Conservation (phyloP, 2,888 invertebrate genomes). For the Ernsta delagoae region DNA sequence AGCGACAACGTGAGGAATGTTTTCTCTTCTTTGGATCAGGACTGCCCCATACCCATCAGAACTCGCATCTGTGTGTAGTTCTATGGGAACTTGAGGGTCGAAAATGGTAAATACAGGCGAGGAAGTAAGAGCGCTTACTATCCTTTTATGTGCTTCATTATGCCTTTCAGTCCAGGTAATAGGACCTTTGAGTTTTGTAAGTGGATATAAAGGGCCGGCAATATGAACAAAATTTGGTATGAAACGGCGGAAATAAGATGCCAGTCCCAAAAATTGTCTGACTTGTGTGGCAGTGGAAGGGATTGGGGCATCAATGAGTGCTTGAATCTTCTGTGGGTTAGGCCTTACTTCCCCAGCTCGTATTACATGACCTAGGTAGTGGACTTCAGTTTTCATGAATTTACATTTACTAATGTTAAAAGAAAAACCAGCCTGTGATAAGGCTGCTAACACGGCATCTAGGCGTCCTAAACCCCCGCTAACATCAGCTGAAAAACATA, state of each 20-base stretch:
- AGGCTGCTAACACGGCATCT: slow-evolving; percentile 28
- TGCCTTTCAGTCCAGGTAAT: not conserved
- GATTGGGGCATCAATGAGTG: slow-evolving; percentile 34
- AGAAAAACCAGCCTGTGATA: slow-evolving; percentile 40
- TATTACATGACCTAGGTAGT: slow-evolving; percentile 40
- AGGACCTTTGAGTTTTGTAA: not conserved
- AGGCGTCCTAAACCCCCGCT: slow-evolving; percentile 35
- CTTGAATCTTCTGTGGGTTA: slow-evolving; percentile 42
- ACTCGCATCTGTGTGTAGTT: slow-evolving; percentile 40
- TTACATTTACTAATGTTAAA: slow-evolving; percentile 42
- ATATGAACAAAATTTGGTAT: slow-evolving; percentile 35
- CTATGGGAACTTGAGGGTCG: not conserved
- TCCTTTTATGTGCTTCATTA: not conserved
- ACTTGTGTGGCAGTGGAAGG: slow-evolving; percentile 40
- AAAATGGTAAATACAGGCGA: not conserved
- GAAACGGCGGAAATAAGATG: slow-evolving; percentile 39
- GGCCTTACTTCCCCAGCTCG: slow-evolving; percentile 38
- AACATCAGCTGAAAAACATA: slow-evolving; percentile 37
- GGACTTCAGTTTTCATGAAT: slow-evolving; percentile 41
- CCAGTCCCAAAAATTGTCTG: slow-evolving; percentile 39
- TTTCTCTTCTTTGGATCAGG: slow-evolving; percentile 35
- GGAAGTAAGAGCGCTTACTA: not conserved
- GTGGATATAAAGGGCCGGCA: not conserved
- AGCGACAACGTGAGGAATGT: slow-evolving; percentile 24
- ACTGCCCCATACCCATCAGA: slow-evolving; percentile 38